Percentiles rank a stretch among this genome's conserved stretches.
phyloP scores from a whole-genome alignment of 1,140 invertebrate genomes.

The Epicauta chinensis region DNA sequence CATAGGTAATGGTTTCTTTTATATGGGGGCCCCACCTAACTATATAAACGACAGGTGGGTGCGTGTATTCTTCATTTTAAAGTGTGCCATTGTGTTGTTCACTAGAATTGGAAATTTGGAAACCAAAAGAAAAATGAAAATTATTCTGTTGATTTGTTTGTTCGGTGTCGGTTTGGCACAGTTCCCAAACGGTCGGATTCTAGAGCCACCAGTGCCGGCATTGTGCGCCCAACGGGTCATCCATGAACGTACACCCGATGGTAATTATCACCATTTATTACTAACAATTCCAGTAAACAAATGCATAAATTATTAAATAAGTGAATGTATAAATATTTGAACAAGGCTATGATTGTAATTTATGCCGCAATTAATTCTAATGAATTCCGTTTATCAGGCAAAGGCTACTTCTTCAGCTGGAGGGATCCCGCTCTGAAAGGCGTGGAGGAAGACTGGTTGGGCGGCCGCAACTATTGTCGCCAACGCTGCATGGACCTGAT shows the following conservation, averaged over 20 bases:
- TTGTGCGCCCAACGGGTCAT: constrained; percentile 64
- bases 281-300: not conserved
- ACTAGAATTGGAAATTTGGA: not conserved
- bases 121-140: constrained; percentile 1
- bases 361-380: not conserved
- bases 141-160: constrained; percentile 4
- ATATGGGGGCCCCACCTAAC: not conserved
- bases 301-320: too few species aligned
- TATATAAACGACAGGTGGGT: not conserved
- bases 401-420: constrained; percentile 78
- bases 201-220: constrained; percentile 66
- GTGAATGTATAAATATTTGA: too few species aligned
- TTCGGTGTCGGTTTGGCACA: constrained; percentile 51
- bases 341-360: not conserved
- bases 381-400: constrained; percentile 42
- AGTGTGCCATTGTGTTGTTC: too few species aligned
- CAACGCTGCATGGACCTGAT: constrained; percentile 81
- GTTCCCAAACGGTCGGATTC: constrained; percentile 60
- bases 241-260: constrained; percentile 56
- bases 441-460: constrained; percentile 73
- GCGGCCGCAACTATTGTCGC: constrained; percentile 73
- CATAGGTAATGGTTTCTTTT: not conserved
- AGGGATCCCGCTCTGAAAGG: constrained; percentile 61
- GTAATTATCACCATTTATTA: constrained; percentile 40
- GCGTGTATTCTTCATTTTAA: too few species aligned